Base-by-base conservation (phyloP, 2,888 invertebrate species). In the Idaea biselata region DNA sequence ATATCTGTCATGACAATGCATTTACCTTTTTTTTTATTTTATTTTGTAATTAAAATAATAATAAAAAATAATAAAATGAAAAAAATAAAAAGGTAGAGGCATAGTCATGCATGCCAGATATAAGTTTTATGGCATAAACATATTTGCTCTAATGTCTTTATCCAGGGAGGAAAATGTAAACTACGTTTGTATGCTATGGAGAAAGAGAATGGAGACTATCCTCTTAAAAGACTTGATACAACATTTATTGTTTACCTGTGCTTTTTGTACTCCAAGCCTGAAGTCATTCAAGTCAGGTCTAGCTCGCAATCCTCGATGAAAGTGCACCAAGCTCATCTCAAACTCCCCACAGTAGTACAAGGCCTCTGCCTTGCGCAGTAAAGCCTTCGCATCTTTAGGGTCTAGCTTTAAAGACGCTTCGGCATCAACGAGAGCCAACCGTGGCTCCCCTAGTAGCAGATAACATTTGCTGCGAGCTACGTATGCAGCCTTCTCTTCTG, bases 301-400 rank as follows among this genome's bases (percentile, higher is more conserved):
- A 25, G 97, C 94, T 54, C 96, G 94, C 69, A 97, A 91, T 0
- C 98, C 99, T 25, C 98, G 94, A 83, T 98, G 97, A 80, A 97
- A 98, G 80, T 96, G 97, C 80, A 99, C 97, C 31, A 99, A 93
- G 74, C 98, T 97, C 84, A 97, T 95, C 83, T 99, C 99, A 81
- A 98, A 99, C 81, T 98, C 97, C 0, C 98, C 98, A 60, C 98
- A 94, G 83, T 97, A 97, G 87, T 98, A 99, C 55, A 98, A 91
- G 0, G 97, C 96, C 86, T 99, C 98, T 0, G 98, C 98, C 87
- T 98, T 99, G 80, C 97, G 97, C 77, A 96, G 97, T 66, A 98
- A 93, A 6, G 90, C 88, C 65, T 87, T 88, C 0, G 89, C 90
- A 78, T 95, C 96, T 69, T 94, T 94, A 57, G 95, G 95, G 75